A percentile compares a stretch with the other conserved stretches of the same genome.
phyloP scores from a whole-genome alignment of 1,140 invertebrate species.

The Eciton burchellii region DNA sequence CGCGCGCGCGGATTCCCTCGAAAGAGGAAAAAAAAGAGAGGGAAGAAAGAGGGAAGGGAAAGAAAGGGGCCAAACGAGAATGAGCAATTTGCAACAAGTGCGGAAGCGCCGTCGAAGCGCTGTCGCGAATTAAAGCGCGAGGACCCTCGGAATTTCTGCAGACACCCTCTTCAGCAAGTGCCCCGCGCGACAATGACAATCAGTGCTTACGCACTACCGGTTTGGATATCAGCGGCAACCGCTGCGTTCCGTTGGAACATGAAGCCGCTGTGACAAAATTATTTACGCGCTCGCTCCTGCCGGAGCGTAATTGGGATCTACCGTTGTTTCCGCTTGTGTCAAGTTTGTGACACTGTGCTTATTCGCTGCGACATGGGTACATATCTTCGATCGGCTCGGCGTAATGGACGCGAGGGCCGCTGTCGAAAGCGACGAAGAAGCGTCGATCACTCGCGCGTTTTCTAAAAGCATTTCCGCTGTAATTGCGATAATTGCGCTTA shows the following conservation, averaged over 20 bases:
- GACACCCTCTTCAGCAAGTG: background rate
- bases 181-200: background rate
- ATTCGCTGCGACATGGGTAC: no score
- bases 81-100: slow-evolving; percentile 29
- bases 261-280: background rate
- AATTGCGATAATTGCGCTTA: slow-evolving; percentile 38
- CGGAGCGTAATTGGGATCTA: background rate
- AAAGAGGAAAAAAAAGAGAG: slow-evolving; percentile 11
- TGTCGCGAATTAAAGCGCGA: slow-evolving; percentile 35
- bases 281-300: background rate
- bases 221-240: background rate
- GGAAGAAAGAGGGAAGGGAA: no score
- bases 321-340: no score
- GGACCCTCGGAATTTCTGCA: background rate
- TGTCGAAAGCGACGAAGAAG: background rate
- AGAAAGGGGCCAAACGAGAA: slow-evolving; percentile 10
- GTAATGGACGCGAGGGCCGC: no score
- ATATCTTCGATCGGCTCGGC: no score
- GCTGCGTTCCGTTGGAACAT: background rate
- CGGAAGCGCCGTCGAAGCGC: background rate
- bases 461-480: background rate
- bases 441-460: background rate
- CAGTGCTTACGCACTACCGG: background rate
- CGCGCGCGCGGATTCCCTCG: background rate
- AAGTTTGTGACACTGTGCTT: no score